Percentiles rank a stretch among this genome's conserved stretches.
Evolutionary conservation across 2,797 vertebrate genomes (phyloP).

Genomic region (Varecia variegata): DNA sequence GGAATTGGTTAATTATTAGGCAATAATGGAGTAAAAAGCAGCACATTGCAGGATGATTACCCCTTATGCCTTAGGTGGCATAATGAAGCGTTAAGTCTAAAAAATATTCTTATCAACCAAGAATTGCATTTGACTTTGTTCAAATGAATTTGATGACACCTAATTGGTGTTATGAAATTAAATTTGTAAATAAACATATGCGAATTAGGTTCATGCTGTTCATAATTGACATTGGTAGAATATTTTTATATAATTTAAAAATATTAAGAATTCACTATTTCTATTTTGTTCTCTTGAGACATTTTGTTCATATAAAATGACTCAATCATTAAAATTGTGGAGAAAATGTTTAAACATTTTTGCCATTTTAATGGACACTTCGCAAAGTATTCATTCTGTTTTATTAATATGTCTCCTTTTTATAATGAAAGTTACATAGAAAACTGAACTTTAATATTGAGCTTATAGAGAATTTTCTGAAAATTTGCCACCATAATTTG

Average conservation of each 20-base stretch:
- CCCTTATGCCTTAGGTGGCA: neutral
- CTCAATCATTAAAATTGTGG: neutral
- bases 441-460: neutral
- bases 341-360: neutral
- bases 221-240: neutral
- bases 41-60: neutral
- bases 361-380: neutral
- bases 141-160: neutral
- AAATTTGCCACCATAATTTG: constrained; percentile 65
- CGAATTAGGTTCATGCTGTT: neutral
- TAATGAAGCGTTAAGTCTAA: neutral
- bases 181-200: constrained; percentile 58
- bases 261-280: neutral
- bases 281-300: neutral
- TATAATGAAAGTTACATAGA: neutral
- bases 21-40: neutral
- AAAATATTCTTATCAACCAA: neutral
- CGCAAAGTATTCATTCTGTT: neutral
- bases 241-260: neutral
- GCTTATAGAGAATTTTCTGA: constrained; percentile 4
- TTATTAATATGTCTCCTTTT: neutral
- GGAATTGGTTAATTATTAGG: neutral
- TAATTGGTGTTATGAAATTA: constrained; percentile 47
- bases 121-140: neutral
- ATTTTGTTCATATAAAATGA: neutral